Base-by-base conservation (phyloP, 1,140 invertebrate genomes). In the Drosophila ambigua region DNA sequence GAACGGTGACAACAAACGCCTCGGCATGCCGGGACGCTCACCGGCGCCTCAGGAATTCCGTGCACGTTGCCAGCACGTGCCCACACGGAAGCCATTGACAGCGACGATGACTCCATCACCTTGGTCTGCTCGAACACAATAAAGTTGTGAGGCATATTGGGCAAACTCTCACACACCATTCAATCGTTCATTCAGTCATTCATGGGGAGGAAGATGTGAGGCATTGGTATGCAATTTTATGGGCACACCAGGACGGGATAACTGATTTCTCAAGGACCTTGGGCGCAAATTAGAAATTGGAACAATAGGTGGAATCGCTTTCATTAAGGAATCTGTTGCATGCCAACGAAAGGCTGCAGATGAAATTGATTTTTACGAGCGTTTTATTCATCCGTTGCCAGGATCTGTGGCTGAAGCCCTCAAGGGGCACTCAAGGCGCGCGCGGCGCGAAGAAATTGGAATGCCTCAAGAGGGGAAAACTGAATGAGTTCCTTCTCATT, bases 241-340 rank as follows among this genome's bases (percentile, higher is more conserved):
- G 81, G 53, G 57, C 67, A 72, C 67, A 51, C 51, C 43, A 43
- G 49, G 59, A 55, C 26, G 23, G 67, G 45, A 72, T 72, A 67
- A 72, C 66, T 59, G 74, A 72, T 71, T 87, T 75, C 74, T 87
- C 64, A 81, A 77, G 82, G 82, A 85, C 81, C 65, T 74, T 87
- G 81, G 52, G 73, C 54, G 57, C 39, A 87, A 85, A 87, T 85
- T 87, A 87, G 78, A 88, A 87, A 87, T 78, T 82, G 83, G 82
- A 87, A 87, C 82, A 87, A 87, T 87, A 88, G 83, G 82, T 85
- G 74, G 58, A 50, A 58, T 77, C 63, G 66, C 55, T 85, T 84
- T 85, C 81, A 84, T 84, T 84, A 84, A 80, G 71, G 83, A 85
- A 87, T 87, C 67, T 74, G 79, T 79, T 87, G 82, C 83, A 88